Evolutionary conservation across 2,888 invertebrate species (phyloP).

Genomic region (Sphinx pinastri): DNA sequence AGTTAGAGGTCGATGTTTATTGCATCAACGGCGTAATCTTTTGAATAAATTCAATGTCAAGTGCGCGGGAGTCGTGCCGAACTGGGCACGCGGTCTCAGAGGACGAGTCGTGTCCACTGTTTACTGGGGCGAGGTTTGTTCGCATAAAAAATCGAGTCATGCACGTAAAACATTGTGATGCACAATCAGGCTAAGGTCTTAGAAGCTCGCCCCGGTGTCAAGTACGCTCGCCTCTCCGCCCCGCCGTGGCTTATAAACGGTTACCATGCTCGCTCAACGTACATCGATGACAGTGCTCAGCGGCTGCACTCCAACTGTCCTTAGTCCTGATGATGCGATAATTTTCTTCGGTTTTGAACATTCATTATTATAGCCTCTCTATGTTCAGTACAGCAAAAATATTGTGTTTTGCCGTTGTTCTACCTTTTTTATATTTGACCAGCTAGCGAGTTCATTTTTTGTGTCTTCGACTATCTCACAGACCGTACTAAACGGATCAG

Average conservation of each 20-base stretch:
- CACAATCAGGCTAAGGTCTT: constrained; percentile 72
- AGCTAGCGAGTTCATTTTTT: no score
- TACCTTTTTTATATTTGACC: no score
- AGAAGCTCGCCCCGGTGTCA: constrained; percentile 31
- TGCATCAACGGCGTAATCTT: constrained; percentile 42
- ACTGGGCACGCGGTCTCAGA: constrained; percentile 41
- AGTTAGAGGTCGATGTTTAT: constrained; percentile 37
- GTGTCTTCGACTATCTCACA: no score
- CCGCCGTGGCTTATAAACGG: constrained; percentile 34
- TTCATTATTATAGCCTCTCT: no score
- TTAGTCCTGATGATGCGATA: not conserved
- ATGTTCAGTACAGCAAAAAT: no score
- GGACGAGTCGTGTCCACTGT: constrained; percentile 49
- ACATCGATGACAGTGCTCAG: not conserved
- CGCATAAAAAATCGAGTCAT: constrained; percentile 64
- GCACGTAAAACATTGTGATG: constrained; percentile 58
- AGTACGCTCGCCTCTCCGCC: constrained; percentile 34
- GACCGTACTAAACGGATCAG: no score
- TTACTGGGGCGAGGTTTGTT: constrained; percentile 63
- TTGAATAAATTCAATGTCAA: constrained; percentile 58
- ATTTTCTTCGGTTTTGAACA: not conserved
- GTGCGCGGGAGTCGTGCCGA: constrained; percentile 43
- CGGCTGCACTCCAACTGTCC: not conserved
- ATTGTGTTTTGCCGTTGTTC: no score
- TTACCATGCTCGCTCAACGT: constrained; percentile 35